A percentile compares a stretch with the other conserved stretches of the same genome.
These are phyloP conservation scores for Drosophila flavopinicola DNA, from an alignment of 2,888 invertebrate species.

Conservation along the genomic window DNA sequence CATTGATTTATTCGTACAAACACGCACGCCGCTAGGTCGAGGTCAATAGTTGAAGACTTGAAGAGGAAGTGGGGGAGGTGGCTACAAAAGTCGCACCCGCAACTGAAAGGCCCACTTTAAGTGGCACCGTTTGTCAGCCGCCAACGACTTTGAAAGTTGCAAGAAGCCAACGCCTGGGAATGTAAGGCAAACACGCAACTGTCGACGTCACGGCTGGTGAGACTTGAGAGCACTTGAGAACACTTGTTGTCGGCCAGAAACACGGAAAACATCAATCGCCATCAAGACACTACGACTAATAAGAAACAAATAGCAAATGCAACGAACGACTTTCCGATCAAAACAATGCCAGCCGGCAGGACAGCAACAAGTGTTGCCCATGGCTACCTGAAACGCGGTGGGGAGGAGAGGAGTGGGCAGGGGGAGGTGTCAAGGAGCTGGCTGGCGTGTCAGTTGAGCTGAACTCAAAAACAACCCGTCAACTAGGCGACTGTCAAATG, in stretches of 20 bases:
- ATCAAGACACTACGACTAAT: constrained; percentile 19
- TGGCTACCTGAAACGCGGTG: constrained; percentile 38
- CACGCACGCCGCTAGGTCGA: constrained; percentile 71
- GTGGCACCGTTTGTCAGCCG: constrained; percentile 62
- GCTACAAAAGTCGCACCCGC: constrained; percentile 62
- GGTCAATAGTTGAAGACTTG: constrained; percentile 59
- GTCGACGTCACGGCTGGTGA: constrained; percentile 24
- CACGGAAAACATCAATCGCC: constrained; percentile 54
- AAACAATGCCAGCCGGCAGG: constrained; percentile 34
- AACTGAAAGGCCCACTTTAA: constrained; percentile 39
- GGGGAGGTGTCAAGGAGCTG: not conserved
- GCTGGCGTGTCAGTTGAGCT: constrained; percentile 46
- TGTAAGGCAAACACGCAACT: constrained; percentile 68
- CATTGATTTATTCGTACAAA: constrained; percentile 52
- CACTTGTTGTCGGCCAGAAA: constrained; percentile 63
- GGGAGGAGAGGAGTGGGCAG: no score
- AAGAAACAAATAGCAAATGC: constrained; percentile 10
- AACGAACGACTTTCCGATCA: constrained; percentile 65
- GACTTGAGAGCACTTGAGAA: constrained; percentile 61
- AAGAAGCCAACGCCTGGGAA: constrained; percentile 52
- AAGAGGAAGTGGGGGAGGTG: constrained; percentile 27
- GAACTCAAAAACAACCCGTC: constrained; percentile 75
- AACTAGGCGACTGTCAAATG: constrained; percentile 79
- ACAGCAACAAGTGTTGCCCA: constrained; percentile 61
- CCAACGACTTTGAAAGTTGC: constrained; percentile 68